Percentiles rank a stretch among this genome's conserved stretches.
Conservation (phyloP, 2,797 vertebrate genomes). For the Philypnodon macrostomus region DNA sequence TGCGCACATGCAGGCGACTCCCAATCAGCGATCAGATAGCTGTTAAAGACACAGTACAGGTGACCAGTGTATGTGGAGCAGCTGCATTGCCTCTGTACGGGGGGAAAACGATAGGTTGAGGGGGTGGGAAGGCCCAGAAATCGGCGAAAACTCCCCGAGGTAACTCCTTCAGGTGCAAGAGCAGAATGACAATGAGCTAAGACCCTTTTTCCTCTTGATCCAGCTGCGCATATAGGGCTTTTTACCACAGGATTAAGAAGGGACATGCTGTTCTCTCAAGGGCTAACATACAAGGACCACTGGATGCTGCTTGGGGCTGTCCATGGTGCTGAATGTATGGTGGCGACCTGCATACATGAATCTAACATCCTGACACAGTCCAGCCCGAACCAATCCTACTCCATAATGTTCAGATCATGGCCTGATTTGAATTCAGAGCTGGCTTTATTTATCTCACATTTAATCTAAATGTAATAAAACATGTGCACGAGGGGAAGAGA, state of each 20-base stretch:
- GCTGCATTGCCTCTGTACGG: conserved; percentile 62
- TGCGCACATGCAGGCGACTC: conserved; percentile 78
- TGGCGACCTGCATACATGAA: neutral
- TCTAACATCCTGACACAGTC: neutral
- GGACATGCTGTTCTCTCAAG: neutral
- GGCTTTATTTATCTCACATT: no score
- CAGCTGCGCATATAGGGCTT: conserved; percentile 1
- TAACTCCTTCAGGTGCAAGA: conserved; percentile 50
- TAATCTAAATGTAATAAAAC: no score
- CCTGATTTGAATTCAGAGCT: no score
- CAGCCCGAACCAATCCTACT: neutral
- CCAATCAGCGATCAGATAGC: conserved; percentile 55
- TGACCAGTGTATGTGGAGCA: conserved; percentile 31
- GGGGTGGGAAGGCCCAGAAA: conserved; percentile 35
- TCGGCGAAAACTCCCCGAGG: conserved; percentile 51
- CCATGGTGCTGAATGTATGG: conserved; percentile 58
- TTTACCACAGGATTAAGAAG: neutral
- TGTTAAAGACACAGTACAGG: conserved; percentile 73
- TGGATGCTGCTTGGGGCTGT: conserved; percentile 34
- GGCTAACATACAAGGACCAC: neutral
- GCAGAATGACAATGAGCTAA: conserved; percentile 47
- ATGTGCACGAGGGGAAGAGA: no score
- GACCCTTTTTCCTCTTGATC: conserved; percentile 17
- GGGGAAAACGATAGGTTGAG: conserved; percentile 22
- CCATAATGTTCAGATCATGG: neutral